Percentiles rank a stretch among this genome's conserved stretches.
These are phyloP conservation scores for Etheostoma cragini DNA, from an alignment of 2,113 vertebrate species.

Conservation along the genomic window DNA sequence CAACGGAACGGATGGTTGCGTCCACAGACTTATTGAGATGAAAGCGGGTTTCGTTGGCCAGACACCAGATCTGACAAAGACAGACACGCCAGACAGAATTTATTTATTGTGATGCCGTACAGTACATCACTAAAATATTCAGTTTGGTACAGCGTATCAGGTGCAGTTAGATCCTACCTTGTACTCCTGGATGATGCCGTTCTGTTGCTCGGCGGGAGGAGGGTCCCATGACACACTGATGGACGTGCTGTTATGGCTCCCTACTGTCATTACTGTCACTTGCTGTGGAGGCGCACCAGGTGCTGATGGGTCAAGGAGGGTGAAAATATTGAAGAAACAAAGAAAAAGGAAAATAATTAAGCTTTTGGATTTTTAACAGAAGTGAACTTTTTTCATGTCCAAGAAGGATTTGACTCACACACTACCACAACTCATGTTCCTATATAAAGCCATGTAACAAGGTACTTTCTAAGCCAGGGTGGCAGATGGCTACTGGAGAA, in stretches of 20 bases:
- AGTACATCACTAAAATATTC: conserved; percentile 37
- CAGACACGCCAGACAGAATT: conserved; percentile 56
- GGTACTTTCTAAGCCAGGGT: conserved; percentile 42
- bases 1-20: conserved; percentile 92
- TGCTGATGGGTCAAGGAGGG: conserved; percentile 86
- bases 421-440: conserved; percentile 56
- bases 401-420: conserved; percentile 45
- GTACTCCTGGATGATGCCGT: conserved; percentile 98
- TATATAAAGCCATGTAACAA: conserved; percentile 45
- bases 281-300: conserved; percentile 96
- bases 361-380: neutral
- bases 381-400: conserved; percentile 7
- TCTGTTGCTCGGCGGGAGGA: conserved; percentile 94
- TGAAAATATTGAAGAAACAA: conserved; percentile 45
- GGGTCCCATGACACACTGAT: conserved; percentile 99
- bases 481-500: conserved; percentile 58
- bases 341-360: neutral
- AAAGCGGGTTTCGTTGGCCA: conserved; percentile 94
- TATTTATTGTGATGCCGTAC: conserved; percentile 26
- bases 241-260: conserved; percentile 96
- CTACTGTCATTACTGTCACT: conserved; percentile 94
- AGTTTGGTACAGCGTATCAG: neutral
- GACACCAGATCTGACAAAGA: conserved; percentile 92
- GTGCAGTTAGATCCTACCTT: conserved; percentile 84
- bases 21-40: conserved; percentile 96